A percentile compares a stretch with the other conserved stretches of the same genome.
Evolutionary conservation across 2,113 vertebrate species (phyloP).

Genomic region (Corapipo altera): DNA sequence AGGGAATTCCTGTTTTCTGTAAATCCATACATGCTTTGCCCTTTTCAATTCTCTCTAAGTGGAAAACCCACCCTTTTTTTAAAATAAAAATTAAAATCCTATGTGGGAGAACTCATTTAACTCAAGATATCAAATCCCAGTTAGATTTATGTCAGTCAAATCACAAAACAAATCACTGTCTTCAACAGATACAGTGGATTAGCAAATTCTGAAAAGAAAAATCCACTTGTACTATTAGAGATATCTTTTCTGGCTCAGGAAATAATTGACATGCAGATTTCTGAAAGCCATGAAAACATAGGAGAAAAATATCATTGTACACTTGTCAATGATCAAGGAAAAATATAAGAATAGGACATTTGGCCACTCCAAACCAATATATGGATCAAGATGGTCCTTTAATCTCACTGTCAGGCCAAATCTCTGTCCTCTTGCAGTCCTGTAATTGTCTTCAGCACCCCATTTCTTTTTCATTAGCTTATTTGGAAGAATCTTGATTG

Average conservation of each 20-base stretch:
- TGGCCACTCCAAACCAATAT: background rate
- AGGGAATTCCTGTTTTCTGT: background rate
- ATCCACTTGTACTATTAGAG: background rate
- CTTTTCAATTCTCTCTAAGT: background rate
- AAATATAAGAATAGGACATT: background rate
- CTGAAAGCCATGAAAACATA: background rate
- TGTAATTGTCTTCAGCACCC: background rate
- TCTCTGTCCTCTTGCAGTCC: background rate
- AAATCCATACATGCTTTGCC: background rate
- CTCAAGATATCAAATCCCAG: background rate
- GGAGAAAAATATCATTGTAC: background rate
- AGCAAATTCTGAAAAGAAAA: background rate
- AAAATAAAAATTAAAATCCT: background rate
- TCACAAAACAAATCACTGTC: background rate
- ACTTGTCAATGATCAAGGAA: background rate
- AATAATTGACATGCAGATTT: background rate
- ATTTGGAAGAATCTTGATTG: background rate
- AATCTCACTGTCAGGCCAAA: background rate
- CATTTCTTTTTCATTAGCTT: background rate
- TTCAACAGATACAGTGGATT: background rate
- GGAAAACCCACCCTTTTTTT: background rate
- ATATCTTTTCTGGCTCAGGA: background rate
- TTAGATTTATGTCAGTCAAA: background rate
- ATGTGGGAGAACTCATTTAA: background rate
- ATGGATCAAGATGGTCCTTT: accelerated